Conservation (phyloP, 2,888 invertebrate genomes). For the Nemotelus pantherinus region DNA sequence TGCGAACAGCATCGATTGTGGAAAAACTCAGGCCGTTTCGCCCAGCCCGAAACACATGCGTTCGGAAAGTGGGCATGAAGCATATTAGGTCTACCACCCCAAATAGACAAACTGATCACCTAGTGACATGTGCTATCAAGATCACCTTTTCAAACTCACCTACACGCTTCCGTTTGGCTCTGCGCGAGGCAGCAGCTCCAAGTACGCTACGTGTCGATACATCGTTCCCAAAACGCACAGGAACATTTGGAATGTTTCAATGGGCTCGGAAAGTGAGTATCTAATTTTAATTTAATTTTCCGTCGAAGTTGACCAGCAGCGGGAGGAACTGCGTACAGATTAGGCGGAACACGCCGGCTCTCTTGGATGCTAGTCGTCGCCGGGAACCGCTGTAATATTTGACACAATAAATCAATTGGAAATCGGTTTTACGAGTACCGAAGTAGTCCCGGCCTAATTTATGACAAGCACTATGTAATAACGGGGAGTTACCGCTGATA, state of each 20-base stretch:
- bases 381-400: conserved; percentile 25
- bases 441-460: conserved; percentile 35
- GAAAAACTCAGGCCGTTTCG: neutral
- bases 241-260: conserved; percentile 29
- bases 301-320: neutral
- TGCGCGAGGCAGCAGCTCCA: neutral
- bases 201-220: too few species aligned
- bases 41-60: neutral
- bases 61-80: conserved; percentile 3
- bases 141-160: conserved; percentile 25
- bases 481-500: conserved; percentile 25
- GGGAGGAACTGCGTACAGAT: neutral
- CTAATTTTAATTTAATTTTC: conserved; percentile 28
- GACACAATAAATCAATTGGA: conserved; percentile 41
- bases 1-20: conserved; percentile 23
- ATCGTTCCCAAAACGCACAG: neutral
- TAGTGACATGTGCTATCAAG: conserved; percentile 35
- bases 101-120: conserved; percentile 6
- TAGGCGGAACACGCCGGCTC: neutral
- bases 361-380: neutral
- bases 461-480: conserved; percentile 31
- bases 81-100: conserved; percentile 21
- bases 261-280: conserved; percentile 3
- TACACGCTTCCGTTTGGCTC: neutral
- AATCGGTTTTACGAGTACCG: conserved; percentile 38